These are phyloP conservation scores for Priapulus caudatus DNA, from an alignment of 2,888 invertebrate genomes.

Conservation along the genomic window DNA sequence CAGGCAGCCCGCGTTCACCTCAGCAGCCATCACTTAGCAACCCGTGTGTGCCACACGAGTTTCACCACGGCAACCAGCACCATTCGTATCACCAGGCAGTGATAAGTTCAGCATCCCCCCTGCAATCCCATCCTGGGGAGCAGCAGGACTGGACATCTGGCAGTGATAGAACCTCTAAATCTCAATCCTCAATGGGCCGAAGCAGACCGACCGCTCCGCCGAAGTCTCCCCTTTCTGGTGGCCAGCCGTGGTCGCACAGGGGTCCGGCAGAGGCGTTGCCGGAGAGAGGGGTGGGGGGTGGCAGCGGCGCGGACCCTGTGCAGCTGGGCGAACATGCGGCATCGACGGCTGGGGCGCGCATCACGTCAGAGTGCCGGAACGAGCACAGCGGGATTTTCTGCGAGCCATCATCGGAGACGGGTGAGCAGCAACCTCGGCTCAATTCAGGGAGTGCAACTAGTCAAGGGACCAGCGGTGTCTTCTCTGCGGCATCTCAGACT, in stretches of 20 bases:
- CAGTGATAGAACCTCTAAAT: too few relatives aligned
- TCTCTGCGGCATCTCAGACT: conserved; percentile 14
- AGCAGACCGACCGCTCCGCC: background rate
- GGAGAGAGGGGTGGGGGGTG: conserved; percentile 17
- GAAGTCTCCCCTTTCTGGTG: background rate
- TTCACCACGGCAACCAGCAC: too few relatives aligned
- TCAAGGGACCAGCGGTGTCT: conserved; percentile 8
- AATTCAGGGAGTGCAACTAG: background rate
- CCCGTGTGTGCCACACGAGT: conserved; percentile 4
- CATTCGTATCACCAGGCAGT: background rate
- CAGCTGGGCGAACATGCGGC: conserved; percentile 16
- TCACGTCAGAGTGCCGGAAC: too few relatives aligned
- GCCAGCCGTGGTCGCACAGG: conserved; percentile 5
- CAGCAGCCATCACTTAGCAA: conserved; percentile 6
- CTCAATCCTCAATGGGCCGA: background rate
- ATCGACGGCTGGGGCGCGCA: background rate
- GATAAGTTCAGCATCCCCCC: background rate
- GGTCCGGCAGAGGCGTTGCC: background rate
- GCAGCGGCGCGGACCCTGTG: conserved; percentile 19
- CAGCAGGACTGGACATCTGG: conserved; percentile 9
- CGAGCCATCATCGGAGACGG: too few relatives aligned
- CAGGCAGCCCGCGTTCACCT: background rate
- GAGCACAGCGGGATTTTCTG: too few relatives aligned
- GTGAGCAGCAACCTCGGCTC: background rate
- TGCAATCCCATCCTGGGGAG: conserved; percentile 4